Conservation (phyloP, 1,140 invertebrate species). For the Ceratosolen solmsi region DNA sequence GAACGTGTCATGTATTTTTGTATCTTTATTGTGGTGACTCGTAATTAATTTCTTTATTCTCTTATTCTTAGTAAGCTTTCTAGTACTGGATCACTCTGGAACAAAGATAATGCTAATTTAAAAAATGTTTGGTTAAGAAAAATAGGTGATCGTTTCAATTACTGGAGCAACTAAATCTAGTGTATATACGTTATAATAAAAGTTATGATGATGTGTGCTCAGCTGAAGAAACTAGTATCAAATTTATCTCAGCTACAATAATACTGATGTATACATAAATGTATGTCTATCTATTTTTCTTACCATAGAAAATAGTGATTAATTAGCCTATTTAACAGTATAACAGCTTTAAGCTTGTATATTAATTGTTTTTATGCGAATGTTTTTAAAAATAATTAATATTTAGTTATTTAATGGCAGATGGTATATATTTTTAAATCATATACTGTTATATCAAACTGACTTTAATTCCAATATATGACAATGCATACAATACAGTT, state of each 20-base stretch:
- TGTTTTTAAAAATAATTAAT: no score
- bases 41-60: constrained; percentile 3
- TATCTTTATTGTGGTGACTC: constrained; percentile 9
- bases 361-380: no score
- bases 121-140: neutral
- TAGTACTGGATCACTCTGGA: neutral
- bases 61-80: neutral
- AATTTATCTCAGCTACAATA: no score
- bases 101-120: neutral
- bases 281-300: neutral
- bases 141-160: neutral
- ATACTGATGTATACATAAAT: no score
- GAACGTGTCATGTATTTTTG: constrained; percentile 21
- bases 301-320: no score
- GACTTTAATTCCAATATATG: neutral
- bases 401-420: no score
- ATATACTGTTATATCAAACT: neutral
- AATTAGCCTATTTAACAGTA: no score
- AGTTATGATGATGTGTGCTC: neutral
- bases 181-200: neutral
- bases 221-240: neutral
- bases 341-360: no score
- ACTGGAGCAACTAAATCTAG: neutral
- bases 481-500: neutral
- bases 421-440: neutral